Conservation (phyloP, 2,888 invertebrate species). For the Argyresthia goedartella region DNA sequence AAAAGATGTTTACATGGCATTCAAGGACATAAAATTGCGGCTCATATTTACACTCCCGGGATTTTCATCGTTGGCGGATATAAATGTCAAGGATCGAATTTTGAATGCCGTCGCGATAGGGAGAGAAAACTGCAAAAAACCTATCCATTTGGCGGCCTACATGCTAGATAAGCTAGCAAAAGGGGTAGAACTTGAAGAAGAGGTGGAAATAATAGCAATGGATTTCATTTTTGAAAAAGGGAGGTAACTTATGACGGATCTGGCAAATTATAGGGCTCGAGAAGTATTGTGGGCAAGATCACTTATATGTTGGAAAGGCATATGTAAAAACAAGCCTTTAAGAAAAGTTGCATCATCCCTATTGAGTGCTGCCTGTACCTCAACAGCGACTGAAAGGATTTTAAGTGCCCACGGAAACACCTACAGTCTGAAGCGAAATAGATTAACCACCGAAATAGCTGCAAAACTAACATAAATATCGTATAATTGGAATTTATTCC, state of each 20-base stretch:
- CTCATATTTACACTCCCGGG: constrained; percentile 10
- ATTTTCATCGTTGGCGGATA: constrained; percentile 4
- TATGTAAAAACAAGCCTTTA: constrained; percentile 10
- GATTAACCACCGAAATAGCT: constrained; percentile 11
- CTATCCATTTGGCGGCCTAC: constrained; percentile 14
- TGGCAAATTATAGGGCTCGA: constrained; percentile 15
- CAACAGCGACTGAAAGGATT: constrained; percentile 12
- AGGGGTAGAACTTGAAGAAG: neutral
- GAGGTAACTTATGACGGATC: constrained; percentile 12
- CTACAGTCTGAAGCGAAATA: constrained; percentile 16
- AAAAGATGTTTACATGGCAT: constrained; percentile 8
- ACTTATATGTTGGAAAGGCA: neutral
- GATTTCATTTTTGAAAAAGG: constrained; percentile 9
- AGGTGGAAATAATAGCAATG: neutral
- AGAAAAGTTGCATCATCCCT: constrained; percentile 14
- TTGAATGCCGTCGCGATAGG: neutral
- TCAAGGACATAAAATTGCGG: constrained; percentile 10
- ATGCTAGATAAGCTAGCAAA: constrained; percentile 13
- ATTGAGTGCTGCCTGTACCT: constrained; percentile 16
- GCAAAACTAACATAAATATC: constrained; percentile 11
- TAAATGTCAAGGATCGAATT: constrained; percentile 10
- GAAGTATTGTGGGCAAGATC: constrained; percentile 12
- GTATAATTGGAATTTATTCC: constrained; percentile 10
- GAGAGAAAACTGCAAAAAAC: constrained; percentile 3
- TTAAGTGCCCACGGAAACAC: constrained; percentile 14